Evolutionary conservation across 2,888 invertebrate genomes (phyloP).

Genomic region (Ceramica pisi): DNA sequence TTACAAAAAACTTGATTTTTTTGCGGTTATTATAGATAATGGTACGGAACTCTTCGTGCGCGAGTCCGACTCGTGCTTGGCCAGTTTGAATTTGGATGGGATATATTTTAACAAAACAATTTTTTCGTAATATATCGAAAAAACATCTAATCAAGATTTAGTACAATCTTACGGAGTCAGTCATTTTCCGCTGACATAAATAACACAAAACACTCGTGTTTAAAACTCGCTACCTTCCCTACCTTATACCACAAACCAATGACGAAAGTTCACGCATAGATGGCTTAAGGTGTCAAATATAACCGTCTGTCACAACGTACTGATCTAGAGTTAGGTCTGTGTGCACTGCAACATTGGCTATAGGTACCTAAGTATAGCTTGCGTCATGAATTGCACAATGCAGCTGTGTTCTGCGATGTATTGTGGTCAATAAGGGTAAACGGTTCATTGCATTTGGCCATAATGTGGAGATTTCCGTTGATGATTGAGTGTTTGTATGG

Average conservation of each 20-base stretch:
- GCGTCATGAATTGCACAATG: constrained; percentile 4
- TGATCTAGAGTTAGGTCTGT: constrained; percentile 44
- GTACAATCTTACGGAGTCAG: too few relatives aligned
- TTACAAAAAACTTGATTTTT: too few relatives aligned
- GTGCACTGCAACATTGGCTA: constrained; percentile 22
- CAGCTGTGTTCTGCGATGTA: neutral
- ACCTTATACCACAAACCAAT: constrained; percentile 37
- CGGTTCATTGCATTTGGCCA: too few relatives aligned
- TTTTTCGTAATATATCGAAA: too few relatives aligned
- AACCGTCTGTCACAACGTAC: constrained; percentile 58
- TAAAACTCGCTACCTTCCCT: neutral
- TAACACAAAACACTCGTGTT: neutral
- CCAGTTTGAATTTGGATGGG: too few relatives aligned
- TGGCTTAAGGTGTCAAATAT: constrained; percentile 80
- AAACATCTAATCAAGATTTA: too few relatives aligned
- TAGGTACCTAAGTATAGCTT: constrained; percentile 2
- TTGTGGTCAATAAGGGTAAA: neutral
- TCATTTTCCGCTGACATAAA: too few relatives aligned
- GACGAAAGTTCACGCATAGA: constrained; percentile 78
- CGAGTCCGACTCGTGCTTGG: too few relatives aligned
- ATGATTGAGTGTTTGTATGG: neutral
- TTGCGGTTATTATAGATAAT: too few relatives aligned
- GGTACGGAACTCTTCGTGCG: too few relatives aligned
- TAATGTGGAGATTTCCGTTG: neutral
- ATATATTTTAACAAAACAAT: too few relatives aligned